phyloP scores from a whole-genome alignment of 2,888 invertebrate species.

The Argyresthia albistria region DNA sequence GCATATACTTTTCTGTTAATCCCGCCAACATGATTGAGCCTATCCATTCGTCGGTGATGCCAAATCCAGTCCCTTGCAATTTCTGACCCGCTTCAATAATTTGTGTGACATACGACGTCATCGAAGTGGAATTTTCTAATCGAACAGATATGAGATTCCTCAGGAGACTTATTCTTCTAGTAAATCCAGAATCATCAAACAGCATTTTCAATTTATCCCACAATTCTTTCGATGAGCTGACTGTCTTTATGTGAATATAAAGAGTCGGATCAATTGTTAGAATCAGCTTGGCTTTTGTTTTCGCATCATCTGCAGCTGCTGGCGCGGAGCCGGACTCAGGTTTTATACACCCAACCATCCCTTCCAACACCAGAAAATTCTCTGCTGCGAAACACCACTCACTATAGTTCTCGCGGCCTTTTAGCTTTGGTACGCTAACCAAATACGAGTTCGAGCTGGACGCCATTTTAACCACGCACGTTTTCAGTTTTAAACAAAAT shows the following conservation, averaged over 20 bases:
- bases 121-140: neutral
- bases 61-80: neutral
- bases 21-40: constrained; percentile 1
- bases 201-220: constrained; percentile 2
- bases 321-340: neutral
- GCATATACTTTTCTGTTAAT: neutral
- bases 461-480: no score
- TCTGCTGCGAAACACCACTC: constrained; percentile 11
- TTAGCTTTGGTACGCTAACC: constrained; percentile 8
- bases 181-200: constrained; percentile 3
- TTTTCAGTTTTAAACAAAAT: no score
- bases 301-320: neutral
- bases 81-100: neutral
- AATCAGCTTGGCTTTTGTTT: neutral
- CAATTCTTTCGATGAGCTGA: neutral
- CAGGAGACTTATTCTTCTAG: neutral
- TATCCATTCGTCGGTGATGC: constrained; percentile 2
- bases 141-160: constrained; percentile 1
- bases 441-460: no score
- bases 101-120: neutral
- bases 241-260: neutral
- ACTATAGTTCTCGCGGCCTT: constrained; percentile 10
- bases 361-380: constrained; percentile 7
- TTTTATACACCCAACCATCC: neutral
- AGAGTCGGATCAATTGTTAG: constrained; percentile 1